Evolutionary conservation across 1,140 invertebrate species (phyloP), one percentile per base, ranked within the genome.

Genomic region (Polyergus mexicanus): DNA sequence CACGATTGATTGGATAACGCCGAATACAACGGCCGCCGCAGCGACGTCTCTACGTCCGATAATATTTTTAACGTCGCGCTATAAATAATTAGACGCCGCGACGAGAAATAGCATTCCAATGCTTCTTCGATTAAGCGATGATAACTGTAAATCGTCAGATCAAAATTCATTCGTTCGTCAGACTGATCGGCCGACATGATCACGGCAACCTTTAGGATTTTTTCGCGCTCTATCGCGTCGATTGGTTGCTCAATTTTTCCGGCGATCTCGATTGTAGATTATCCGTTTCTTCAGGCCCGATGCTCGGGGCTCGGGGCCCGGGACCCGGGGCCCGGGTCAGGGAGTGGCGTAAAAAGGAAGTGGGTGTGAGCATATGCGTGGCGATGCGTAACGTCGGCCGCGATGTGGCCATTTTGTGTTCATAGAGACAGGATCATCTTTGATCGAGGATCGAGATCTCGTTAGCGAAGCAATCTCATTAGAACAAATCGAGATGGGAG

Each of bases 291-390:
- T 19, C 38, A 51, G 41, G 63, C 22, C 51, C 76, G 32, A 80
- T 54, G 80, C 80, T 51, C 16, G 47, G 41, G 86, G 76, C 65
- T 66, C 60, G 86, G 86, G 69, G n/a, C n/a, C n/a, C n/a, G n/a
- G n/a, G n/a, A n/a, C n/a, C n/a, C 16, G 47, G 41, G 86, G 76
- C 65, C 72, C 60, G 86, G 86, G 69, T 89, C 93, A 94, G 94
- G 94, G 95, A 95, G 95, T 95, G 95, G 95, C 94, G 90, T 94
- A 94, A 95, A 94, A 94, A 95, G 95, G 95, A 95, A 95, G 94
- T 95, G 95, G 95, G 95, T 95, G 94, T 95, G 95, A 95, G 93
- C 94, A 93, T 91, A 91, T 92, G 94, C 91, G 94, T 94, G 93
- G 92, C 94, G 93, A 92, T 94, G 94, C 94, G 93, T 94, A 93